Evolutionary conservation across 2,797 vertebrate genomes (phyloP).

Genomic region (Scolopax bukidnonensis): DNA sequence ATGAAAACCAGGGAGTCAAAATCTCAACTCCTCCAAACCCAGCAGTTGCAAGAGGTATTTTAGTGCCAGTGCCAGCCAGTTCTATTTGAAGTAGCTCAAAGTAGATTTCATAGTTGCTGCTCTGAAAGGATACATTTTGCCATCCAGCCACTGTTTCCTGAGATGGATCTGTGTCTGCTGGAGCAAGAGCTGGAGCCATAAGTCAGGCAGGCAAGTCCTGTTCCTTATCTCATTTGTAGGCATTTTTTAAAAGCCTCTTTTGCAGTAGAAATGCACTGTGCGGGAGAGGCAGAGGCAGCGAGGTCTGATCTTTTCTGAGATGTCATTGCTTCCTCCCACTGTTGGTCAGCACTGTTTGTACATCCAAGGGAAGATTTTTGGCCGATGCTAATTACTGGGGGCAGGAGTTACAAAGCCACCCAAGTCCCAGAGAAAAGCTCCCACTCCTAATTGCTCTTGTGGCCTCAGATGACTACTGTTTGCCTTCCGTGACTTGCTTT

Average conservation of each 20-base stretch:
- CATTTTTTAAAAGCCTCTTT: background rate
- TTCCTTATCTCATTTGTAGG: background rate
- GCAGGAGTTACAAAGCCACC: background rate
- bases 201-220: background rate
- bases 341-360: slow-evolving; percentile 1
- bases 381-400: background rate
- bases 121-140: slow-evolving; percentile 9
- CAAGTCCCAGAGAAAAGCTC: background rate
- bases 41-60: slow-evolving; percentile 43
- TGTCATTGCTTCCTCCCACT: slow-evolving; percentile 11
- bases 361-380: background rate
- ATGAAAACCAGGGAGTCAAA: slow-evolving; percentile 35
- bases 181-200: background rate
- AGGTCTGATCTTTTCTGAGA: slow-evolving; percentile 39
- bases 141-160: background rate
- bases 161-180: background rate
- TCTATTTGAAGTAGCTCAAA: slow-evolving; percentile 67
- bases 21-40: slow-evolving; percentile 52
- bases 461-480: background rate
- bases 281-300: slow-evolving; percentile 21
- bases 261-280: slow-evolving; percentile 15
- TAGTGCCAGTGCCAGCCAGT: slow-evolving; percentile 23
- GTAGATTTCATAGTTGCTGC: slow-evolving; percentile 12
- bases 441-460: background rate
- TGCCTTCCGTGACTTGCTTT: background rate